These are phyloP conservation scores for Mus musculus DNA, from an alignment of 2,113 vertebrate species.

Conservation along the genomic window GRCm39 chr16:46209501-46210000, in stretches of 20 bases:
- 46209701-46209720: background rate
- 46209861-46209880: background rate
- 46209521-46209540: background rate
- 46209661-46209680: background rate
- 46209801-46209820: slow-evolving; percentile 41
- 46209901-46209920: background rate
- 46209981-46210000: background rate
- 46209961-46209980: background rate
- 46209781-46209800: slow-evolving; percentile 45
- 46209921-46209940: background rate
- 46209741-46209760: slow-evolving; percentile 61
- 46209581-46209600: slow-evolving; percentile 25
- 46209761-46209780: slow-evolving; percentile 7
- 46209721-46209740: slow-evolving; percentile 50
- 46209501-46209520: slow-evolving; percentile 1
- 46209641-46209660: slow-evolving; percentile 47
- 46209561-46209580: background rate
- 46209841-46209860: background rate
- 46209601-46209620: background rate
- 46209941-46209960: background rate
- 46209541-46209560: slow-evolving; percentile 29
- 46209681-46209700: slow-evolving; percentile 25
- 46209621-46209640: slow-evolving; percentile 28
- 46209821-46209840: background rate
- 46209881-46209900: background rate